Evolutionary conservation across 2,113 vertebrate species (phyloP).

Genomic region (Heteronetta atricapilla): DNA sequence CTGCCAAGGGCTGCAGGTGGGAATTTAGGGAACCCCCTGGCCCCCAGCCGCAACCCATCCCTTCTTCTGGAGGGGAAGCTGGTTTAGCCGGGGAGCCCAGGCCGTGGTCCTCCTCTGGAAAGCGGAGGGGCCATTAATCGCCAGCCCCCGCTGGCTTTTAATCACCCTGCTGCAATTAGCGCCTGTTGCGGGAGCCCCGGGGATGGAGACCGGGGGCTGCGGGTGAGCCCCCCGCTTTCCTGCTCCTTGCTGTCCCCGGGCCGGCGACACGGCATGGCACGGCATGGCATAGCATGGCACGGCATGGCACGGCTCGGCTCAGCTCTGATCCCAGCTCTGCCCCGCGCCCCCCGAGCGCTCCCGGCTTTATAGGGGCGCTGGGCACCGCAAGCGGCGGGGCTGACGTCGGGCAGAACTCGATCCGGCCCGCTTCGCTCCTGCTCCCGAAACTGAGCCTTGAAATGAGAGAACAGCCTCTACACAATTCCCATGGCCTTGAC

Average conservation of each 20-base stretch:
- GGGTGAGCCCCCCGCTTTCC: background rate
- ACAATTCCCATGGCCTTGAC: constrained; percentile 96
- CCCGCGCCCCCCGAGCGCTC: background rate
- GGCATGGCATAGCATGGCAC: no score
- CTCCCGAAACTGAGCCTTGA: constrained; percentile 98
- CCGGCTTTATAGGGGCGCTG: constrained; percentile 70
- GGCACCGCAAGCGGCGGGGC: constrained; percentile 70
- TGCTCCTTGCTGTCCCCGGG: background rate
- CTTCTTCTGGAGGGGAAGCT: constrained; percentile 64
- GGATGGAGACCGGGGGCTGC: background rate
- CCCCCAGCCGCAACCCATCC: constrained; percentile 78
- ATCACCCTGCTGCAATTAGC: constrained; percentile 62
- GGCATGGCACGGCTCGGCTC: no score
- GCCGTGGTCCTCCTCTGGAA: constrained; percentile 57
- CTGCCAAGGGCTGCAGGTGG: constrained; percentile 67
- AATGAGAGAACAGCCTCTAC: constrained; percentile 93
- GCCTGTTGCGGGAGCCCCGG: constrained; percentile 6
- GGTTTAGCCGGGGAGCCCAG: constrained; percentile 48
- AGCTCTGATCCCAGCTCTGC: no score
- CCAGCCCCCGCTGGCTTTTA: constrained; percentile 18
- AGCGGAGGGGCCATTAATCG: constrained; percentile 72
- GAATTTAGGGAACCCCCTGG: constrained; percentile 85
- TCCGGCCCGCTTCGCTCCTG: constrained; percentile 90
- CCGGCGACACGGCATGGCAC: no score
- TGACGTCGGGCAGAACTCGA: constrained; percentile 91